Percentiles rank a stretch among this genome's conserved stretches.
phyloP scores from a whole-genome alignment of 2,113 vertebrate species.

The Cygnus buccinator region DNA sequence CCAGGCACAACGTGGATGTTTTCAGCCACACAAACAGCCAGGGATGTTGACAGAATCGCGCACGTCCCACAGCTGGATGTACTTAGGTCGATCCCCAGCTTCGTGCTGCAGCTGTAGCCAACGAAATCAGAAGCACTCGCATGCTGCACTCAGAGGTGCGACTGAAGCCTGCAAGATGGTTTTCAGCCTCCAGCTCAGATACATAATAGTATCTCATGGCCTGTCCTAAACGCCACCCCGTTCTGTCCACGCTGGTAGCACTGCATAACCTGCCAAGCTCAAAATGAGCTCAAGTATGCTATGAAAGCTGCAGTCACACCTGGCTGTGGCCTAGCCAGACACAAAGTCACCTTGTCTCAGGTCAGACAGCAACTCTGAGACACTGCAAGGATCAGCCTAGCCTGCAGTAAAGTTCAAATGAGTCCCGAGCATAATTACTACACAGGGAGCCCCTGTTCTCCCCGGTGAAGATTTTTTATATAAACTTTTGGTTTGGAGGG shows the following conservation, averaged over 20 bases:
- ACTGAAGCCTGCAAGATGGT: not conserved
- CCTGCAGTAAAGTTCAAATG: not conserved
- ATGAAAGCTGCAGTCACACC: not conserved
- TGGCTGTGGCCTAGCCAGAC: not conserved
- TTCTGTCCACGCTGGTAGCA: not conserved
- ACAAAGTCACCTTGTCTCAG: not conserved
- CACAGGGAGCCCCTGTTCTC: not conserved
- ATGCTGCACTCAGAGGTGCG: not conserved
- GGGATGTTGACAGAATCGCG: not conserved
- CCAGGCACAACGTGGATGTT: accelerated
- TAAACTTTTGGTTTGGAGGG: not conserved
- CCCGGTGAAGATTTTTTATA: not conserved
- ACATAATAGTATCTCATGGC: not conserved
- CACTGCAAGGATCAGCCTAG: not conserved
- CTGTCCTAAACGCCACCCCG: not conserved
- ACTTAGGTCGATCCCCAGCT: not conserved
- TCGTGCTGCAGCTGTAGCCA: not conserved
- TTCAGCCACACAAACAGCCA: not conserved
- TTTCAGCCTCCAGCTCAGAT: not conserved
- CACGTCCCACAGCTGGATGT: not conserved
- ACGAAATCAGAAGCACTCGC: not conserved
- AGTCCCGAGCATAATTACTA: not conserved
- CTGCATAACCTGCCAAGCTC: not conserved
- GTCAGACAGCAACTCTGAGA: not conserved
- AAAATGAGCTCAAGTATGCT: accelerated